phyloP scores from a whole-genome alignment of 1,140 invertebrate species.

The Trichomalopsis sarcophagae region DNA sequence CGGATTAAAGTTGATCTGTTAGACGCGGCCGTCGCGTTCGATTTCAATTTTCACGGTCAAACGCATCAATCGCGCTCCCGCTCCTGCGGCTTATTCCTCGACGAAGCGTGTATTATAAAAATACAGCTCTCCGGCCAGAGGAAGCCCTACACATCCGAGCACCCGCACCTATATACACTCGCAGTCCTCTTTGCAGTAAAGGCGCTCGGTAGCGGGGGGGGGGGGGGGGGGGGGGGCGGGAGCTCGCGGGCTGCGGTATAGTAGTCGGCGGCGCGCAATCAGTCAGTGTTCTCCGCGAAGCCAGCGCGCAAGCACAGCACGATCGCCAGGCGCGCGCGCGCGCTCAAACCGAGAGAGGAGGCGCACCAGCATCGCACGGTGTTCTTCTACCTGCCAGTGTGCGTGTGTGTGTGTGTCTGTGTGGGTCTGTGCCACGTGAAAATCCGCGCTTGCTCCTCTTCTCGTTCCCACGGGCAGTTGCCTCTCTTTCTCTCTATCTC shows the following conservation, averaged over 20 bases:
- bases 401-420: too few relatives aligned
- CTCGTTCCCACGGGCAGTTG: background rate
- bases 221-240: background rate
- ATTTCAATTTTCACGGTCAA: too few relatives aligned
- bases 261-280: conserved; percentile 58
- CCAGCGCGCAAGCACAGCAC: conserved; percentile 53
- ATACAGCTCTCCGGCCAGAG: too few relatives aligned
- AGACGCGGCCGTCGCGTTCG: too few relatives aligned
- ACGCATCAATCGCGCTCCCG: too few relatives aligned
- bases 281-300: conserved; percentile 59
- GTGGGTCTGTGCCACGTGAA: background rate
- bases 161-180: background rate
- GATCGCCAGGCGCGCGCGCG: background rate
- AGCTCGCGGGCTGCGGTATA: background rate
- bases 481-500: background rate
- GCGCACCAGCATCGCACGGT: background rate
- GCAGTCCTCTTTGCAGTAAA: background rate
- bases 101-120: too few relatives aligned
- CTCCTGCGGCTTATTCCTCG: too few relatives aligned
- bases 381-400: too few relatives aligned
- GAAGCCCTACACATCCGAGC: too few relatives aligned
- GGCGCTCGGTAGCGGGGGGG: background rate
- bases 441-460: background rate
- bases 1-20: too few relatives aligned
- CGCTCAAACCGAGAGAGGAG: background rate